These are phyloP conservation scores for Pholis gunnellus DNA, from an alignment of 2,113 vertebrate genomes.

Conservation along the genomic window DNA sequence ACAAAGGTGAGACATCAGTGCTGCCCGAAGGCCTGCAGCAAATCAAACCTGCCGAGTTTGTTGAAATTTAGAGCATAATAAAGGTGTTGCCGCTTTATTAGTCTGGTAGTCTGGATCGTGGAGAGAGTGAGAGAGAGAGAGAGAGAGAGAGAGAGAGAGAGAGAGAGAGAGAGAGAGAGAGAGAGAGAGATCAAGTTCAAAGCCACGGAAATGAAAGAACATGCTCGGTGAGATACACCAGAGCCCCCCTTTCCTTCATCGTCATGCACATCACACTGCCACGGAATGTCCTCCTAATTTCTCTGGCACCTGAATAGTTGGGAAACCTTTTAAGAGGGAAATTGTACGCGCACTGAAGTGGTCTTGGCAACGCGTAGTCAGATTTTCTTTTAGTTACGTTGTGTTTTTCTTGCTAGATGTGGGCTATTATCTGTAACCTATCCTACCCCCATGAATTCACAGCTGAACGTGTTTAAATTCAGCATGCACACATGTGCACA, in stretches of 20 bases:
- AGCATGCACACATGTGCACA: not conserved
- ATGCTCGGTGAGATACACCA: constrained; percentile 27
- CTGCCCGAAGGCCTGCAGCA: constrained; percentile 27
- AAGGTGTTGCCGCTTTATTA: constrained; percentile 19
- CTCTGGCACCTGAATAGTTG: constrained; percentile 32
- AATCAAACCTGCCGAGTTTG: constrained; percentile 28
- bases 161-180: not conserved
- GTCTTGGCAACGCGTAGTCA: constrained; percentile 33
- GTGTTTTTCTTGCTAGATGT: constrained; percentile 54
- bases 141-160: constrained; percentile 3
- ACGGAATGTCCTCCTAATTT: constrained; percentile 42
- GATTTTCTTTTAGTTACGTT: constrained; percentile 36
- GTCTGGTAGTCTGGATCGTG: constrained; percentile 28
- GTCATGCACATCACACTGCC: not conserved
- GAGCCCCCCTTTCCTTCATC: constrained; percentile 2
- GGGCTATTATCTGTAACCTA: constrained; percentile 53
- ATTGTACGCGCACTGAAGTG: constrained; percentile 43
- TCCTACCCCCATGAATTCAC: constrained; percentile 48
- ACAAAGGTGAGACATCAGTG: constrained; percentile 25
- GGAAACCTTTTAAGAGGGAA: constrained; percentile 46
- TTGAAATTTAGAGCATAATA: constrained; percentile 12
- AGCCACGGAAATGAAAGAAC: constrained; percentile 23
- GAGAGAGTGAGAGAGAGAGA: constrained; percentile 1
- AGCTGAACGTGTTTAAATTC: constrained; percentile 41
- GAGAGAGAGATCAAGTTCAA: constrained; percentile 20